Percentiles rank a stretch among this genome's conserved stretches.
Conservation (phyloP, 1,140 invertebrate species). For the Hesperophylax magnus region DNA sequence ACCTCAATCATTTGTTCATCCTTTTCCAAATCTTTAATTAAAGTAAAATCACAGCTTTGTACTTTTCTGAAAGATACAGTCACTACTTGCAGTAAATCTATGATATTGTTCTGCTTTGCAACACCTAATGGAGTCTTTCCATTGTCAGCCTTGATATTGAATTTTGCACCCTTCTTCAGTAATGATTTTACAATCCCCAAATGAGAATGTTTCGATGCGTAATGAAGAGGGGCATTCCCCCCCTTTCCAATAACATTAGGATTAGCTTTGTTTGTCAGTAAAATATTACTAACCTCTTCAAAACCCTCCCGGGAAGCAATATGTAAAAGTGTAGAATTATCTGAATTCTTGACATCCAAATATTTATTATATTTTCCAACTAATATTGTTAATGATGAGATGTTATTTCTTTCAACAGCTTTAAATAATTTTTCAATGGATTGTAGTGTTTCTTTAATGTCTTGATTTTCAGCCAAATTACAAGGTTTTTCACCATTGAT, state of each 20-base stretch:
- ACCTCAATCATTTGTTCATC: background rate
- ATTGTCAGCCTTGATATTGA: background rate
- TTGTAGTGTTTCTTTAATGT: background rate
- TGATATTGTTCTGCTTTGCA: background rate
- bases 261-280: constrained; percentile 15
- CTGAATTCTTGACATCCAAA: background rate
- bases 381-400: background rate
- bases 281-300: background rate
- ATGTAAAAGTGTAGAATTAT: background rate
- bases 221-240: background rate
- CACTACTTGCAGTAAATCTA: constrained; percentile 5
- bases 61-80: constrained; percentile 1
- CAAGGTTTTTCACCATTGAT: too few species aligned
- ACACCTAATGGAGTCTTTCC: background rate
- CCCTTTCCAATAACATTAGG: constrained; percentile 2
- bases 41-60: background rate
- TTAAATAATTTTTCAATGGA: background rate
- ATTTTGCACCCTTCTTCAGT: background rate
- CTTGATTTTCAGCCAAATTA: background rate
- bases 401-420: constrained; percentile 26
- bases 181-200: background rate
- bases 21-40: background rate
- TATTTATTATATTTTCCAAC: background rate
- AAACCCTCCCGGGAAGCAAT: background rate
- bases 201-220: background rate